Evolutionary conservation across 2,888 invertebrate species (phyloP).

Genomic region (Unio delphinus): DNA sequence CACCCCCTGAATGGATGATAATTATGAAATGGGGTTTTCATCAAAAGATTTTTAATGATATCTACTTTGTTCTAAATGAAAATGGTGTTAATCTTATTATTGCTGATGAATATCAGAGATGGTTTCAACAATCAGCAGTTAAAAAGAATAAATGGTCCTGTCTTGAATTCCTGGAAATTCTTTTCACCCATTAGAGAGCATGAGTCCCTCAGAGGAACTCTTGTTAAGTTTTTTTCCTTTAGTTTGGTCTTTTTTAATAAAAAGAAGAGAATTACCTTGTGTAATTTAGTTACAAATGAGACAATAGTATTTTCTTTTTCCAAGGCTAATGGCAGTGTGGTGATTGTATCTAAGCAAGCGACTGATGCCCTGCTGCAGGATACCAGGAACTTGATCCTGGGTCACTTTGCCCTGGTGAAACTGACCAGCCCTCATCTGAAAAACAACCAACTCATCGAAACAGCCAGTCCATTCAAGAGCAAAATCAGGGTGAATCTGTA

Average conservation of each 20-base stretch:
- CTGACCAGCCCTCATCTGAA: constrained; percentile 76
- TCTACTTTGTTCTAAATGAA: no score
- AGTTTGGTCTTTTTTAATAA: background rate
- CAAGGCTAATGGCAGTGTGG: constrained; percentile 39
- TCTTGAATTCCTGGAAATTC: no score
- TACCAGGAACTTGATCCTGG: constrained; percentile 74
- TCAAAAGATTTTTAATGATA: no score
- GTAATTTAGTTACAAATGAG: constrained; percentile 2
- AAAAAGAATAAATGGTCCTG: no score
- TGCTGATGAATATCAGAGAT: no score
- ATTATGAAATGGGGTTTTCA: no score
- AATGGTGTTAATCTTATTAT: no score
- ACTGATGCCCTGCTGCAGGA: constrained; percentile 42
- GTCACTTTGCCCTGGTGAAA: constrained; percentile 77
- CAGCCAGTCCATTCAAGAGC: constrained; percentile 70
- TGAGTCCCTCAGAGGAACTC: no score
- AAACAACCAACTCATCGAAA: constrained; percentile 72
- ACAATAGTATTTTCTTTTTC: constrained; percentile 1
- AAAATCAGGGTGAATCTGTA: constrained; percentile 77
- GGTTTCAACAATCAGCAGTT: no score
- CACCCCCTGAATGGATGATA: no score
- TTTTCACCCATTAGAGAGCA: no score
- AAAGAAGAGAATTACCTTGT: background rate
- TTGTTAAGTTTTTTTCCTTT: background rate
- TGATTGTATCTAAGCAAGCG: constrained; percentile 47